Evolutionary conservation across 2,113 vertebrate species (phyloP), one percentile per base, ranked within the genome.

Genomic region (Tachysurus vachellii): DNA sequence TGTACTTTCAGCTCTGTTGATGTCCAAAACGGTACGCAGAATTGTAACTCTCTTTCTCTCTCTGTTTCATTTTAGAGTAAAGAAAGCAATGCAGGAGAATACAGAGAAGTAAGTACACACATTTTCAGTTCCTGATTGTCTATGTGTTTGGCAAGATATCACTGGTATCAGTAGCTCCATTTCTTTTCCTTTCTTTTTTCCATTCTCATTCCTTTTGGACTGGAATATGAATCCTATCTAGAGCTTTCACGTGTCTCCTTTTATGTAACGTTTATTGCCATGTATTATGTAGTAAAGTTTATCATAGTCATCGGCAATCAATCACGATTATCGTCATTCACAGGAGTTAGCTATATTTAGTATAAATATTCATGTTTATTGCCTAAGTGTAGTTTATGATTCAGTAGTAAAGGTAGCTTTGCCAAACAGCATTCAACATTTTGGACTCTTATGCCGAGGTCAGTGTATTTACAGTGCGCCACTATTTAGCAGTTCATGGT

Each of bases 31-130:
- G 87, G 28, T 56, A 56, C 50, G 57, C 61, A 80, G 21, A 8
- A 23, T 8, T 2, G 91, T 87, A 91, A 90, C 87, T 93, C 87
- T 94, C 82, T 86, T 75, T 47, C 36, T 17, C 53, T 26, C 54
- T 26, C 91, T 91, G 86, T 90, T 70, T 93, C 57, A 91, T 94
- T 95, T 84, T 95, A 99, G 98, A 96, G 94, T 93, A 97, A 99
- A 97, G 97, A 97, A 96, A 96, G 97, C 97, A 89, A 92, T 93
- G 85, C 96, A 91, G 96, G 95, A 95, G 91, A 96, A 94, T 93
- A 96, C 91, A 97, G 97, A 99, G 56, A 88, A 82, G 89, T 90
- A 82, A 90, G 89, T 88, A 2, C n/a, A 62, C 26, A 50, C 80
- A 47, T 80, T 81, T 71, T 76, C 19, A 50, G 28, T 21, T 26